phyloP scores from a whole-genome alignment of 2,888 invertebrate genomes.

The Galeruca laticollis region DNA sequence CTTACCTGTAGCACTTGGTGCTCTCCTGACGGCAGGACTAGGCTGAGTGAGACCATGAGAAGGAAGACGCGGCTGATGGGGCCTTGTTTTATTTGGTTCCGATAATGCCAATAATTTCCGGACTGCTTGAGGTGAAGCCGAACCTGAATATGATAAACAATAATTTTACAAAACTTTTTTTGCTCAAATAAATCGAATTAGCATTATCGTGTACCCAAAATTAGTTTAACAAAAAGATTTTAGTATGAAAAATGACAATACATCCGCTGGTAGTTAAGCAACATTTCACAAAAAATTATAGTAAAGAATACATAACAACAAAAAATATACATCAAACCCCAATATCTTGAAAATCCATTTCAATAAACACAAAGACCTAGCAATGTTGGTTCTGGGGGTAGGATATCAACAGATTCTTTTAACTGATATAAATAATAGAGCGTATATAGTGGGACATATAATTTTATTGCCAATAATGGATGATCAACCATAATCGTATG shows the following conservation, averaged over 20 bases:
- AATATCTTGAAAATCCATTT: too few relatives aligned
- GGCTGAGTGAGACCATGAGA: conserved; percentile 72
- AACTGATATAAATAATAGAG: too few relatives aligned
- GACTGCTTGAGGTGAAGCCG: conserved; percentile 97
- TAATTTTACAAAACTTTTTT: not conserved
- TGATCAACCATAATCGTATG: too few relatives aligned
- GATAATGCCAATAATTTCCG: conserved; percentile 93
- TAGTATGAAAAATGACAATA: conserved; percentile 6
- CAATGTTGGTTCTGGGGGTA: too few relatives aligned
- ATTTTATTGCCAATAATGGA: too few relatives aligned
- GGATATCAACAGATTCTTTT: too few relatives aligned
- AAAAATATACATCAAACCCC: not conserved
- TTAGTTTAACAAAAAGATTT: conserved; percentile 15
- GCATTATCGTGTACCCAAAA: conserved; percentile 43
- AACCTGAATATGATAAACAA: conserved; percentile 68
- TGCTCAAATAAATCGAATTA: conserved; percentile 22
- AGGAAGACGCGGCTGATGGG: conserved; percentile 85
- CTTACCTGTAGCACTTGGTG: conserved; percentile 68
- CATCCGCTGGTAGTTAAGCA: not conserved
- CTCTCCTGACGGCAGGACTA: conserved; percentile 72
- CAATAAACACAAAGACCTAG: too few relatives aligned
- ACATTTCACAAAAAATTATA: not conserved
- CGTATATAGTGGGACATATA: too few relatives aligned
- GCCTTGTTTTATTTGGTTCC: conserved; percentile 88
- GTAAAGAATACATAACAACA: not conserved